Conservation (phyloP, 2,888 invertebrate genomes). For the Scaeva pyrastri region DNA sequence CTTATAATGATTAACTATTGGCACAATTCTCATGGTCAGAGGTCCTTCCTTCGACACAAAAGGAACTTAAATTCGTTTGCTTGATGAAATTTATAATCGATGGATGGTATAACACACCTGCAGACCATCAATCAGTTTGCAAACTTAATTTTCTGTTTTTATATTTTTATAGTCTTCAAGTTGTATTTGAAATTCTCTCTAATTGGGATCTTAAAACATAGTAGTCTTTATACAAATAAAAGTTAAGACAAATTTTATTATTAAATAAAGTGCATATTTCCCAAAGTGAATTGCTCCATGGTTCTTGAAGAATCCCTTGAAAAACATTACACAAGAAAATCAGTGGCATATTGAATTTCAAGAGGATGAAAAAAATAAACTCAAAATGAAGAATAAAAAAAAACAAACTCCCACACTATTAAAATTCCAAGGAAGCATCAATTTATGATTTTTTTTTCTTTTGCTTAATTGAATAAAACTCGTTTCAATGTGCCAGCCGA, state of each 20-base stretch:
- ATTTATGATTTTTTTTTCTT: conserved; percentile 31
- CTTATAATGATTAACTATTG: conserved; percentile 2
- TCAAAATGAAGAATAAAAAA: neutral
- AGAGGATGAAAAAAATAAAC: neutral
- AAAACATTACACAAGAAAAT: conserved; percentile 11
- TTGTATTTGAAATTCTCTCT: too few relatives aligned
- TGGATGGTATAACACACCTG: neutral
- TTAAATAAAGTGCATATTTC: too few relatives aligned
- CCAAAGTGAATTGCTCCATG: neutral
- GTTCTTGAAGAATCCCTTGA: conserved; percentile 2
- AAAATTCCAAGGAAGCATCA: conserved; percentile 56
- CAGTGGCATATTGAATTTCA: conserved; percentile 24
- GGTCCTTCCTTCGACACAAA: neutral
- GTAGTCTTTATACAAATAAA: neutral
- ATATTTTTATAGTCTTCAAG: too few relatives aligned
- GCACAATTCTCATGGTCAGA: conserved; percentile 21
- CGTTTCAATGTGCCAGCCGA: conserved; percentile 44
- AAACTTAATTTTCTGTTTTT: neutral
- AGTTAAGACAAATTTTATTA: neutral
- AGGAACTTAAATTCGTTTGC: neutral
- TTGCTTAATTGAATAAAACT: conserved; percentile 28
- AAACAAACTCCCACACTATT: conserved; percentile 47
- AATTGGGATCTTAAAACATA: neutral
- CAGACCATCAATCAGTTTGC: conserved; percentile 1
- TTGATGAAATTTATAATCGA: neutral